Evolutionary conservation across 2,113 vertebrate genomes (phyloP), one percentile per base, ranked within the genome.

Genomic region (Phalacrocorax brasilianus): DNA sequence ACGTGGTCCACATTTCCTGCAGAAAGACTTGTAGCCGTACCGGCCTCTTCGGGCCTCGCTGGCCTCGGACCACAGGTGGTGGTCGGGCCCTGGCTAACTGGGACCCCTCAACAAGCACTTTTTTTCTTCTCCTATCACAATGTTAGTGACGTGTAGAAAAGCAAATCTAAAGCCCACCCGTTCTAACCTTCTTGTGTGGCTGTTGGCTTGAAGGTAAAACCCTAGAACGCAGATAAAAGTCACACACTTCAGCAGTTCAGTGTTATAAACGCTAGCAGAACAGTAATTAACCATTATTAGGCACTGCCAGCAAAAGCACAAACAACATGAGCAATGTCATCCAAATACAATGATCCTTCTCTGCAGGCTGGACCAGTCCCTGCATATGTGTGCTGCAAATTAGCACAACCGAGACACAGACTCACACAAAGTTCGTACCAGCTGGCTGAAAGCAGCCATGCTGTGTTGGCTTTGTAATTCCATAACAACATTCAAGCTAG

Each of bases 1-100:
- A 0, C 6, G 12, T 28, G 56, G 32, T 12, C 32, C 73, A 38
- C 2, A 33, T 4, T 35, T 30, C 16, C 21, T 11, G 50, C 19
- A 14, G 35, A 23, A 71, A 33, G 2, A 0, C 28, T 49, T n/a
- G 28, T 22, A 32, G 23, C 23, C 5, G 1, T 10, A 6, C 4
- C 2, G 7, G 22, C 20, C 50, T 24, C 45, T 59, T 35, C 2
- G 3, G 28, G 44, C 21, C 28, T 21, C 6, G 6, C 33, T 14
- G 28, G 52, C 22, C n/a, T 66, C 12, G 1, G 15, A 27, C 10
- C 17, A 4, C 30, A 42, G 19, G 2, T 7, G 3, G 38, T 13
- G 19, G 42, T 33, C 3, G 2, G 45, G 47, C 12, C 2, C 14
- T 6, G 38, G 28, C 11, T 49, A 9, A 3, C 2, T 53, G 13